Evolutionary conservation across 2,888 invertebrate species (phyloP).

Genomic region (Netelia virgata): DNA sequence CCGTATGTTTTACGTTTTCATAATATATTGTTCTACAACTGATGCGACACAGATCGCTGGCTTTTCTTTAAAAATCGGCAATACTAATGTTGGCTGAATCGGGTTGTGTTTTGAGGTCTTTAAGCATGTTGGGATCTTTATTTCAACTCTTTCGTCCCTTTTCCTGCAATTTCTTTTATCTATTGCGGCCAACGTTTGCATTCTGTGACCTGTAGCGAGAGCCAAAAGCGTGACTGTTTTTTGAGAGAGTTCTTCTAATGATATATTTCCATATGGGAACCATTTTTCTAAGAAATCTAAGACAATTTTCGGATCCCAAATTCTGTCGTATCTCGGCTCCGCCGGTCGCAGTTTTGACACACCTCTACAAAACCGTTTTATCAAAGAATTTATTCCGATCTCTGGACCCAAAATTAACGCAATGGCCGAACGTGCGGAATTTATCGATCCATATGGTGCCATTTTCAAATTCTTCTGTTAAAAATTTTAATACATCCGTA

Average conservation of each 20-base stretch:
- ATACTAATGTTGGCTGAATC: conserved; percentile 64
- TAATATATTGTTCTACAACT: conserved; percentile 58
- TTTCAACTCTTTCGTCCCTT: conserved; percentile 51
- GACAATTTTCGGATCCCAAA: conserved; percentile 71
- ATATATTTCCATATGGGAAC: conserved; percentile 37
- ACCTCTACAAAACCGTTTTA: conserved; percentile 71
- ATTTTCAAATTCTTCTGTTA: conserved; percentile 50
- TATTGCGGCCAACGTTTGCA: conserved; percentile 65
- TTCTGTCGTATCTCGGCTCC: conserved; percentile 67
- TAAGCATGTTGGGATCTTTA: conserved; percentile 54
- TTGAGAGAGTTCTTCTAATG: conserved; percentile 52
- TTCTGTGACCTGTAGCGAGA: conserved; percentile 65
- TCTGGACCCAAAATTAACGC: conserved; percentile 58
- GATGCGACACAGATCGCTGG: conserved; percentile 64
- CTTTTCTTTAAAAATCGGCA: conserved; percentile 63
- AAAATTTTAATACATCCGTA: conserved; percentile 52
- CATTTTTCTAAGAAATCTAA: conserved; percentile 64
- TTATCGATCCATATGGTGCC: conserved; percentile 61
- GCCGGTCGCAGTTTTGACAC: conserved; percentile 66
- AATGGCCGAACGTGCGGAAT: conserved; percentile 56
- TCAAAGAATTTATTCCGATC: conserved; percentile 56
- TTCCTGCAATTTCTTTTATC: conserved; percentile 50
- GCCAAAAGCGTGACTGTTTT: conserved; percentile 64
- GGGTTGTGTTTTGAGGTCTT: conserved; percentile 63
- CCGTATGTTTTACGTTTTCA: conserved; percentile 53